phyloP scores from a whole-genome alignment of 1,140 invertebrate species.

The Himalopsyche phryganea region DNA sequence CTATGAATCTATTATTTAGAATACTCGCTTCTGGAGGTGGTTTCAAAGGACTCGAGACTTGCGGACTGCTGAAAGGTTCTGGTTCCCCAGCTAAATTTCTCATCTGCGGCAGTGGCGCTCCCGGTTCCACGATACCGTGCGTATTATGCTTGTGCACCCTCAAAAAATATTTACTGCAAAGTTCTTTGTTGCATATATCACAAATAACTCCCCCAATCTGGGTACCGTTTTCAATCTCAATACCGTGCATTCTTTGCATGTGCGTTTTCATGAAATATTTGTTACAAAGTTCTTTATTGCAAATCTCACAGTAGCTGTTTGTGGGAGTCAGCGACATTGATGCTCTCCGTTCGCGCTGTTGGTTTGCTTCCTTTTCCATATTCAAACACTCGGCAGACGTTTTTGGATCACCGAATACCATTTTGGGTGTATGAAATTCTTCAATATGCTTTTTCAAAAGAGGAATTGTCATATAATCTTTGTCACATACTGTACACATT shows the following conservation, averaged over 20 bases:
- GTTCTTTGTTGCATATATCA: conserved; percentile 95
- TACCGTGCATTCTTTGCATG: conserved; percentile 99
- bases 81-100: conserved; percentile 31
- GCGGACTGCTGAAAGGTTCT: conserved; percentile 27
- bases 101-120: conserved; percentile 38
- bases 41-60: conserved; percentile 51
- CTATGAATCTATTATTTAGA: conserved; percentile 62
- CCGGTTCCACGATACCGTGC: conserved; percentile 85
- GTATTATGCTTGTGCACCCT: conserved; percentile 97
- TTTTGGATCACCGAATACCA: conserved; percentile 19
- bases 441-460: conserved; percentile 38
- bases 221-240: conserved; percentile 88
- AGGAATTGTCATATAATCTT: conserved; percentile 39
- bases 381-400: conserved; percentile 15
- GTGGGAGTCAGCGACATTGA: conserved; percentile 57
- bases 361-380: conserved; percentile 22
- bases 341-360: conserved; percentile 29
- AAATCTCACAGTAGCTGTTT: conserved; percentile 96
- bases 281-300: conserved; percentile 99
- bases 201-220: conserved; percentile 91
- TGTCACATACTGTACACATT: conserved; percentile 29
- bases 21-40: conserved; percentile 55
- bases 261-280: conserved; percentile 99
- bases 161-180: conserved; percentile 96
- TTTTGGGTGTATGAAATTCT: conserved; percentile 29